Evolutionary conservation across 2,888 invertebrate genomes (phyloP).

Genomic region (Acrobasis suavella): DNA sequence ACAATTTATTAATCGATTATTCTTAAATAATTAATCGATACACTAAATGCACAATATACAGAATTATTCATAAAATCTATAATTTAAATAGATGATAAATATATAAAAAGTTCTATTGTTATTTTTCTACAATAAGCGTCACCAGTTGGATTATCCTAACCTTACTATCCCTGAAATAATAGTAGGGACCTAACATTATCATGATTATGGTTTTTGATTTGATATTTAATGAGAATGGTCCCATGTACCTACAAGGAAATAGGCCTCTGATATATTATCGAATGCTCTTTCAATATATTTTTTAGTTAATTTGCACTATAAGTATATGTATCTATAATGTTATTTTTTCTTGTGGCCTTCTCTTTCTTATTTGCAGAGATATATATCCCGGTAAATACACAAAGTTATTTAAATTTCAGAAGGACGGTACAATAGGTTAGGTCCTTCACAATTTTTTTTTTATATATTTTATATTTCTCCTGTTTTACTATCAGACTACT

Average conservation of each 20-base stretch:
- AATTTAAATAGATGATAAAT: slow-evolving; percentile 67
- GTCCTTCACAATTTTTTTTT: slow-evolving; percentile 49
- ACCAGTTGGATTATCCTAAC: slow-evolving; percentile 69
- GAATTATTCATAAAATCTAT: slow-evolving; percentile 58
- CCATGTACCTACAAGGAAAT: slow-evolving; percentile 71
- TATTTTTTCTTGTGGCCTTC: slow-evolving; percentile 21
- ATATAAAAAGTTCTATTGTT: slow-evolving; percentile 73
- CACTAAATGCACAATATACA: slow-evolving; percentile 76
- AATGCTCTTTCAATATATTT: slow-evolving; percentile 3
- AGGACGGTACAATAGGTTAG: slow-evolving; percentile 67
- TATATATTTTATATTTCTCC: slow-evolving; percentile 36
- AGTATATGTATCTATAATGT: neutral
- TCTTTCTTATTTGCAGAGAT: slow-evolving; percentile 12
- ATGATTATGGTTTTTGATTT: slow-evolving; percentile 72
- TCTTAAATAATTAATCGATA: slow-evolving; percentile 53
- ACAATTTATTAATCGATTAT: slow-evolving; percentile 46
- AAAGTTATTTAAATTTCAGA: slow-evolving; percentile 44
- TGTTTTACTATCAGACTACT: slow-evolving; percentile 30
- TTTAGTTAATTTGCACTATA: slow-evolving; percentile 1
- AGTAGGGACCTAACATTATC: slow-evolving; percentile 61
- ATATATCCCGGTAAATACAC: slow-evolving; percentile 27
- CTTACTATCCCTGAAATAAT: slow-evolving; percentile 64
- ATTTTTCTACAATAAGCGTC: slow-evolving; percentile 77
- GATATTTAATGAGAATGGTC: slow-evolving; percentile 78
- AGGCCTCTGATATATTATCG: slow-evolving; percentile 51